Conservation (phyloP, 37 sponge, comb jelly and placozoan species). For the Aplysina aerophoba region DNA sequence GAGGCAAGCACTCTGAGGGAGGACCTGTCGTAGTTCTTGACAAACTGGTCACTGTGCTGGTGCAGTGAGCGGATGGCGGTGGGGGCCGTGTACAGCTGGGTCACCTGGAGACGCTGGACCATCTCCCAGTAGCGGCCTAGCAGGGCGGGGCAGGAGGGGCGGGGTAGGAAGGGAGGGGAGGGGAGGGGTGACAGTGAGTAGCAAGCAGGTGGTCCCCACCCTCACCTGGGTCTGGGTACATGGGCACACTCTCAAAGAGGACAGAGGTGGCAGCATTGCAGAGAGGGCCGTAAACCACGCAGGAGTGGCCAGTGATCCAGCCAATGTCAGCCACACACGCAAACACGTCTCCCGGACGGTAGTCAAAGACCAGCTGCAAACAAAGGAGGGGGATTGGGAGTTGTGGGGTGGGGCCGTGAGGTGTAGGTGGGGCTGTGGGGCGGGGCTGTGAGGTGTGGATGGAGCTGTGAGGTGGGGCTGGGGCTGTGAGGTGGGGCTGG, state of each 20-base stretch:
- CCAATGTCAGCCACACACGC: conserved; percentile 98
- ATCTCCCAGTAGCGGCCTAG: conserved; percentile 97
- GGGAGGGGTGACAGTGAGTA: too few species aligned
- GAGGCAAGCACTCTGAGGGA: conserved; percentile 80
- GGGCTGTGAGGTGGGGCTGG: too few species aligned
- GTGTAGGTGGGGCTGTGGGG: too few species aligned
- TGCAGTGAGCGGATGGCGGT: conserved; percentile 86
- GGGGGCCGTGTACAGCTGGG: conserved; percentile 92
- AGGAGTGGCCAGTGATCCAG: conserved; percentile 97
- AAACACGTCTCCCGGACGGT: conserved; percentile 86
- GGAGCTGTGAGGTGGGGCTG: background rate
- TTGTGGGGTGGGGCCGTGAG: background rate
- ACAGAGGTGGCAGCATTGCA: conserved; percentile 90
- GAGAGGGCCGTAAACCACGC: conserved; percentile 94
- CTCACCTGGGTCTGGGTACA: conserved; percentile 92
- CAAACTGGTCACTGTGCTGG: conserved; percentile 70
- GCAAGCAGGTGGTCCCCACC: background rate
- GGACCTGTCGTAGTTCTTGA: conserved; percentile 85
- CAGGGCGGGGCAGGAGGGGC: too few species aligned
- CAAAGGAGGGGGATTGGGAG: background rate
- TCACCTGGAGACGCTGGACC: conserved; percentile 87
- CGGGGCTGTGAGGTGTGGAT: conserved; percentile 7
- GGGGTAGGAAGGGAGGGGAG: too few species aligned
- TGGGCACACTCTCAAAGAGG: conserved; percentile 88
- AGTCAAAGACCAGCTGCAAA: conserved; percentile 90